Conservation (phyloP, 2,888 invertebrate species). For the Panopea generosa region DNA sequence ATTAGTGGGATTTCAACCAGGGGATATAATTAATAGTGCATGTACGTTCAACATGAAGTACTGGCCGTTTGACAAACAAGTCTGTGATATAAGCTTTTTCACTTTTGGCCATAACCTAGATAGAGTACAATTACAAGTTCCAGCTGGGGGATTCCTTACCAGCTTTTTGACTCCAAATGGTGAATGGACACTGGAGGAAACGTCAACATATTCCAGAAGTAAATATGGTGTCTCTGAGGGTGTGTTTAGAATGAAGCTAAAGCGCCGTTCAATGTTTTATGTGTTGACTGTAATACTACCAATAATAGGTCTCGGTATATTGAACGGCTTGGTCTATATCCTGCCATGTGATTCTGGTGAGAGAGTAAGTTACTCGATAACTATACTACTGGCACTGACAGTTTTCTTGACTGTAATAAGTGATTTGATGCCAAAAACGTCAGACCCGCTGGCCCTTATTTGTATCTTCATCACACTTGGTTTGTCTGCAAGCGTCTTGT, state of each 20-base stretch:
- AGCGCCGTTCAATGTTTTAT: background rate
- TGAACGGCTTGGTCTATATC: background rate
- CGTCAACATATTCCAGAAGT: background rate
- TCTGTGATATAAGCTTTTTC: conserved; percentile 18
- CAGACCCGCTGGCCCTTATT: conserved; percentile 4
- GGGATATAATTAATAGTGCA: conserved; percentile 6
- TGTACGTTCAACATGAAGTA: conserved; percentile 36
- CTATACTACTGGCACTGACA: conserved; percentile 1
- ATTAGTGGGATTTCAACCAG: background rate
- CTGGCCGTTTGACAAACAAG: conserved; percentile 45
- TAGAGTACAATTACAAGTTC: background rate
- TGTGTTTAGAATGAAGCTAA: background rate
- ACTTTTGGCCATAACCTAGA: background rate
- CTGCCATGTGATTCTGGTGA: conserved; percentile 7
- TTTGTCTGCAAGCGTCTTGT: background rate
- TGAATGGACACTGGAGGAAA: background rate
- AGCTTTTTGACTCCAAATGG: background rate
- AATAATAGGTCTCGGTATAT: background rate
- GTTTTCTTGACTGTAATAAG: conserved; percentile 4
- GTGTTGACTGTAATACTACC: background rate
- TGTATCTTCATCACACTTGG: background rate
- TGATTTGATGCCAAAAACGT: background rate
- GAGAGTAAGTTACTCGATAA: conserved; percentile 1
- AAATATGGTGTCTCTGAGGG: background rate
- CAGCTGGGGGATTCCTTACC: background rate